These are phyloP conservation scores for Macrophya annulata DNA, from an alignment of 2,888 invertebrate genomes.

Conservation along the genomic window DNA sequence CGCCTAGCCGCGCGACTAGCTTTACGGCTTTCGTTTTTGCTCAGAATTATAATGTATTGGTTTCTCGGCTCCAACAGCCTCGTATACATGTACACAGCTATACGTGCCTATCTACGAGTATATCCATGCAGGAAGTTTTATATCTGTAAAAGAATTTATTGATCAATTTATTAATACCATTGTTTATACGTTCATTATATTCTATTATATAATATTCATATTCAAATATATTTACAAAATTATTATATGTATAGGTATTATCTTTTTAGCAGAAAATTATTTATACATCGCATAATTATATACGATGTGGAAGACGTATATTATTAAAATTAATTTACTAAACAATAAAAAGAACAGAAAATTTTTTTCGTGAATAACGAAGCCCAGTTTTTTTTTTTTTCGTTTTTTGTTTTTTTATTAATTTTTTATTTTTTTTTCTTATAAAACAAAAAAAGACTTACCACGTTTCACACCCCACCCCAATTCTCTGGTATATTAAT, in stretches of 20 bases:
- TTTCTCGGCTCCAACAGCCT: neutral
- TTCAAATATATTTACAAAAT: too few species aligned
- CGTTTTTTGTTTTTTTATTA: neutral
- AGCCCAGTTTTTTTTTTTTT: neutral
- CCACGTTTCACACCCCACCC: neutral
- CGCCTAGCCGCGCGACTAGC: neutral
- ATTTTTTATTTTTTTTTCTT: neutral
- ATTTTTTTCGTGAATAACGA: neutral
- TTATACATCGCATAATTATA: too few species aligned
- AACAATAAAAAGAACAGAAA: neutral
- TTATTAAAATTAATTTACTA: too few species aligned
- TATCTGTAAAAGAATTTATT: neutral
- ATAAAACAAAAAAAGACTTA: neutral
- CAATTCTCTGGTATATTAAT: slow-evolving; percentile 15
- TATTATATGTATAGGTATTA: too few species aligned
- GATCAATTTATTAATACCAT: neutral
- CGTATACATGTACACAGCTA: neutral
- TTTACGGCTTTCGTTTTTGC: neutral
- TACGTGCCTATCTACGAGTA: too few species aligned
- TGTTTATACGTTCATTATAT: neutral
- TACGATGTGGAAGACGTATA: too few species aligned
- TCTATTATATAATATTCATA: too few species aligned
- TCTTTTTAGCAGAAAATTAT: too few species aligned
- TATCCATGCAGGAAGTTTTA: neutral
- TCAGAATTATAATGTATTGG: neutral